Conservation (phyloP, 92 coral and sea anemone genomes). For the Porites cylindrica region DNA sequence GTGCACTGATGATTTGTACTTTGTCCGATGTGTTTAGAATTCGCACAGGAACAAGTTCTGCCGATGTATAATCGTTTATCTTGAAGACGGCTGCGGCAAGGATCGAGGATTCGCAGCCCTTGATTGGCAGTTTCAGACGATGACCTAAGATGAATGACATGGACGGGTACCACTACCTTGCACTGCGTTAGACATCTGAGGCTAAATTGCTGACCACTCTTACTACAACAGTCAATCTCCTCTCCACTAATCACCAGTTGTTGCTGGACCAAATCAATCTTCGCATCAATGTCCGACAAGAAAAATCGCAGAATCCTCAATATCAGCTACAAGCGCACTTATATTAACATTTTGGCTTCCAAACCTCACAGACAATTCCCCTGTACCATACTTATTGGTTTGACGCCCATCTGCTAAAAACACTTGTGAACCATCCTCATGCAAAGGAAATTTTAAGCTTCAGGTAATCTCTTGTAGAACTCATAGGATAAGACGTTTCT, state of each 20-base stretch:
- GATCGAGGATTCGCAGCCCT: neutral
- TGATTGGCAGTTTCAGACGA: neutral
- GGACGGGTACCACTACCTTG: constrained; percentile 46
- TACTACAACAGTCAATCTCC: constrained; percentile 25
- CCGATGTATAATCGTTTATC: constrained; percentile 48
- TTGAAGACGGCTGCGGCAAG: constrained; percentile 17
- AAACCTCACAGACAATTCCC: constrained; percentile 24
- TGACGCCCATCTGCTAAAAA: constrained; percentile 10
- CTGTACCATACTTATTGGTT: neutral
- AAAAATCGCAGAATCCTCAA: constrained; percentile 51
- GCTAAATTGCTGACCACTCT: constrained; percentile 30
- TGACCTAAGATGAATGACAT: neutral
- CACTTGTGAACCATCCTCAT: constrained; percentile 26
- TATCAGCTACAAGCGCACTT: constrained; percentile 58
- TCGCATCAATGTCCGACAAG: constrained; percentile 36
- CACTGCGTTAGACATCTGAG: constrained; percentile 42
- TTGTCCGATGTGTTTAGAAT: constrained; percentile 22
- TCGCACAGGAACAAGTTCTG: constrained; percentile 35
- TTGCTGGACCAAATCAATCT: constrained; percentile 34
- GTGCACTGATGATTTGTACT: constrained; percentile 38
- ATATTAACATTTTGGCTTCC: constrained; percentile 50
- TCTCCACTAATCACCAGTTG: constrained; percentile 16
- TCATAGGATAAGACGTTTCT: constrained; percentile 31
- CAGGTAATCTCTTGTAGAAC: constrained; percentile 35
- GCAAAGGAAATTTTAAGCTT: constrained; percentile 28